Conservation (phyloP, 1,140 invertebrate species). For the Tetramorium simillimum region DNA sequence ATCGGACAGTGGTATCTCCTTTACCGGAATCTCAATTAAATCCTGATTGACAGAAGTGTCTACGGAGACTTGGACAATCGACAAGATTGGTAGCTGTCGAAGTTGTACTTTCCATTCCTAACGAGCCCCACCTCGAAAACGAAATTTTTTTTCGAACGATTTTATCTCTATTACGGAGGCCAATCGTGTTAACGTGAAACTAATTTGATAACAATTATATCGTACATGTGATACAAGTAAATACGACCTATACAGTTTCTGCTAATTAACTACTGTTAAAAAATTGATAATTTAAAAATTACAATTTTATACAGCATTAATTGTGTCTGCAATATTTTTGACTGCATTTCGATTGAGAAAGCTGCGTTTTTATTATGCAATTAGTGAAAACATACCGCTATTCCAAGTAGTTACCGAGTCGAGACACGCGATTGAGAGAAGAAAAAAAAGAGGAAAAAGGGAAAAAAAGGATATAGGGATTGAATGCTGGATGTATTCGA, state of each 20-base stretch:
- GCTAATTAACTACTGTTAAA: neutral
- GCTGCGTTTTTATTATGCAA: slow-evolving; percentile 10
- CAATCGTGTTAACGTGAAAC: neutral
- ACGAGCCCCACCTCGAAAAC: neutral
- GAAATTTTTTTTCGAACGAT: neutral
- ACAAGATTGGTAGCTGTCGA: slow-evolving; percentile 35
- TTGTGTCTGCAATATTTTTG: neutral
- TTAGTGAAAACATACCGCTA: slow-evolving; percentile 21
- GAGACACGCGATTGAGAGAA: slow-evolving; percentile 31
- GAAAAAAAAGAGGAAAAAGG: slow-evolving; percentile 33
- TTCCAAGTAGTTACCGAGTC: slow-evolving; percentile 42
- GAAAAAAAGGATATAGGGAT: slow-evolving; percentile 49
- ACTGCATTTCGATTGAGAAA: neutral
- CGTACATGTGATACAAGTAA: neutral
- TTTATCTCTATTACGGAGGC: neutral
- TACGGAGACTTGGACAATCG: slow-evolving; percentile 15
- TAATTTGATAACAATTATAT: neutral
- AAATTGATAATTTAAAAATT: neutral
- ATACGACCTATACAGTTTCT: neutral
- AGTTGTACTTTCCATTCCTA: slow-evolving; percentile 24
- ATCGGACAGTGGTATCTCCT: neutral
- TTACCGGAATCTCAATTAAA: slow-evolving; percentile 52
- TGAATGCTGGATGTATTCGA: slow-evolving; percentile 42
- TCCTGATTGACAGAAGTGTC: slow-evolving; percentile 28
- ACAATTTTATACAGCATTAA: neutral